These are phyloP conservation scores for Lathronympha strigana DNA, from an alignment of 2,888 invertebrate species.

Conservation along the genomic window DNA sequence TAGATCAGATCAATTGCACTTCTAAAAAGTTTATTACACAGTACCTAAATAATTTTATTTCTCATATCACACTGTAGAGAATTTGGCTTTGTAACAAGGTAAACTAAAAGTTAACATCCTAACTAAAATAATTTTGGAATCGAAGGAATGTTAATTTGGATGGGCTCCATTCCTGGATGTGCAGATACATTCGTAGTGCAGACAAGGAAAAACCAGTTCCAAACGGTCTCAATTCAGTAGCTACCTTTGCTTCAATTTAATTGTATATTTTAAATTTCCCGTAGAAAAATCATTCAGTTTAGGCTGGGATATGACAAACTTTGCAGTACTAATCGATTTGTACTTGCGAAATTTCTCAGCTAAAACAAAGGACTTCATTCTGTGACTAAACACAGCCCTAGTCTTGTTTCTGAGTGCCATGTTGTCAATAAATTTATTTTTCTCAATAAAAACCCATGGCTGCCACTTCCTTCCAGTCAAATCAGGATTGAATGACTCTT, in stretches of 20 bases:
- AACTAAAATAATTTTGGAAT: conserved; percentile 58
- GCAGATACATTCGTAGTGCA: conserved; percentile 48
- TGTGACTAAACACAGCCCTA: conserved; percentile 70
- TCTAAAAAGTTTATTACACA: conserved; percentile 50
- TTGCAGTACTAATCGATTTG: conserved; percentile 69
- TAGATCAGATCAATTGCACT: conserved; percentile 74
- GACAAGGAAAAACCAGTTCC: conserved; percentile 48
- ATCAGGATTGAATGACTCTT: conserved; percentile 70
- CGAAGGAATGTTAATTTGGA: conserved; percentile 62
- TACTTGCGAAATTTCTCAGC: conserved; percentile 75
- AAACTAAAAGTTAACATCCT: conserved; percentile 74
- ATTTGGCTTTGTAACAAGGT: conserved; percentile 71
- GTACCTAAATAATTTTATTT: conserved; percentile 54
- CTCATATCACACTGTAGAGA: conserved; percentile 71
- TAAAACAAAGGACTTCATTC: conserved; percentile 70
- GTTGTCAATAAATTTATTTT: conserved; percentile 74
- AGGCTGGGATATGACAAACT: conserved; percentile 74
- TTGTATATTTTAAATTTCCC: conserved; percentile 76
- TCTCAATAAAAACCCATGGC: conserved; percentile 80
- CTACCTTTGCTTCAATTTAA: conserved; percentile 69
- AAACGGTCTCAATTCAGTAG: conserved; percentile 56
- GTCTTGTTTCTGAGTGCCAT: conserved; percentile 74
- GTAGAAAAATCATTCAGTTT: conserved; percentile 57
- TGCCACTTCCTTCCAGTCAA: conserved; percentile 81
- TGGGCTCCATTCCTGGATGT: conserved; percentile 44